Percentiles rank a stretch among this genome's conserved stretches.
These are phyloP conservation scores for Dermochelys coriacea DNA, from an alignment of 2,797 vertebrate genomes.

Conservation along the genomic window DNA sequence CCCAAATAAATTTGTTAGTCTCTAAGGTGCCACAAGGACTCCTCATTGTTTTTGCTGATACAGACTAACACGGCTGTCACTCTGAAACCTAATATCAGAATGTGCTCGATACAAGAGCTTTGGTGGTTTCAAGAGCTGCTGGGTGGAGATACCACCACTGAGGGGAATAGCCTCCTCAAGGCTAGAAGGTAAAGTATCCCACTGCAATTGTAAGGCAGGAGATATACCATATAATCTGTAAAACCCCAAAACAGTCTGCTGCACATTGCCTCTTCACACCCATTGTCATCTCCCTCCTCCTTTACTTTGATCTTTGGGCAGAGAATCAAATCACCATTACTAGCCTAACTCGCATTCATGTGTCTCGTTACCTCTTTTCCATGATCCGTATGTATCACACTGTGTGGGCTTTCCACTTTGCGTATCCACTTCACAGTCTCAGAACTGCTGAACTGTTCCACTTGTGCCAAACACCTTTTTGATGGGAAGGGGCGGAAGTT, in stretches of 20 bases:
- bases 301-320: neutral
- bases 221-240: neutral
- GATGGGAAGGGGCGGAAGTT: neutral
- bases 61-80: no score
- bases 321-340: neutral
- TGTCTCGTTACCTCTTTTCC: fast-evolving
- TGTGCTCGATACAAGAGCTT: neutral
- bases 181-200: neutral
- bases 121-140: neutral
- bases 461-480: neutral
- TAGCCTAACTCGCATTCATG: neutral
- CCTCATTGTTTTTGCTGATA: no score
- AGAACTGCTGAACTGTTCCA: neutral
- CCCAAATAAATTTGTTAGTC: no score
- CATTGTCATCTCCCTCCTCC: neutral
- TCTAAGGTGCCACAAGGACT: no score
- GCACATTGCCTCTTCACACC: neutral
- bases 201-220: neutral
- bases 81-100: neutral
- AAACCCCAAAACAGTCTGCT: neutral
- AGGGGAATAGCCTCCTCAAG: fast-evolving
- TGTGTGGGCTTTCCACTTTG: neutral
- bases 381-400: neutral
- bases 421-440: neutral
- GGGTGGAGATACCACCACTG: neutral